Conservation (phyloP, 2,113 vertebrate genomes). For the Halcyon malimbica region DNA sequence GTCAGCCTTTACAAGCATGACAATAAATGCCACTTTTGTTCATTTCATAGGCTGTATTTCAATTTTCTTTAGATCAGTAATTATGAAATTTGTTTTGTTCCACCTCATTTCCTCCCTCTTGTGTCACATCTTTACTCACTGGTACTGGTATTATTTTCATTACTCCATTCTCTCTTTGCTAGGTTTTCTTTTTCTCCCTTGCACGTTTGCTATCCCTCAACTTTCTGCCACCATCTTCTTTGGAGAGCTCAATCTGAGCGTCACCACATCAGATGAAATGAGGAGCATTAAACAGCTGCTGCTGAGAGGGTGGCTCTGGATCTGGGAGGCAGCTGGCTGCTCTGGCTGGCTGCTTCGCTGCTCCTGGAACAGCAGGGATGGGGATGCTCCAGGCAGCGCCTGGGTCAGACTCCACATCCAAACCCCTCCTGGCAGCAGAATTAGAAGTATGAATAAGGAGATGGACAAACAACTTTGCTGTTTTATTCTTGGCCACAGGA, state of each 20-base stretch:
- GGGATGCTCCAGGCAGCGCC: not conserved
- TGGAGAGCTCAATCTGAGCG: not conserved
- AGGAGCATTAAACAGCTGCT: not conserved
- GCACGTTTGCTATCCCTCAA: not conserved
- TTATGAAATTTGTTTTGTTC: not conserved
- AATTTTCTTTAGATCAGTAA: not conserved
- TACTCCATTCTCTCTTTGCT: not conserved
- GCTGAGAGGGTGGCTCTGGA: not conserved
- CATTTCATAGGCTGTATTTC: not conserved
- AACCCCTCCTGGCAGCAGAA: not conserved
- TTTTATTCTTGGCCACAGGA: not conserved
- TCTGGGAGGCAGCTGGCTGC: not conserved
- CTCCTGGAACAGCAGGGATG: not conserved
- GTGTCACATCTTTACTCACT: not conserved
- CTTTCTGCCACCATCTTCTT: not conserved
- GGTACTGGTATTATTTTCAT: not conserved
- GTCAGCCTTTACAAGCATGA: not conserved
- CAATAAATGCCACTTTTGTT: not conserved
- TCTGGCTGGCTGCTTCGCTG: not conserved
- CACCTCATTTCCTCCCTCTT: not conserved
- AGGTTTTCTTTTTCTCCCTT: not conserved
- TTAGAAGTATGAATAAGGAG: not conserved
- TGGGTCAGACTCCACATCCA: not conserved
- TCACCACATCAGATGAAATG: not conserved
- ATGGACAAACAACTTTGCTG: not conserved